Evolutionary conservation across 2,797 vertebrate genomes (phyloP), one percentile per base, ranked within the genome.

Genomic region (Muscicapa comitata): DNA sequence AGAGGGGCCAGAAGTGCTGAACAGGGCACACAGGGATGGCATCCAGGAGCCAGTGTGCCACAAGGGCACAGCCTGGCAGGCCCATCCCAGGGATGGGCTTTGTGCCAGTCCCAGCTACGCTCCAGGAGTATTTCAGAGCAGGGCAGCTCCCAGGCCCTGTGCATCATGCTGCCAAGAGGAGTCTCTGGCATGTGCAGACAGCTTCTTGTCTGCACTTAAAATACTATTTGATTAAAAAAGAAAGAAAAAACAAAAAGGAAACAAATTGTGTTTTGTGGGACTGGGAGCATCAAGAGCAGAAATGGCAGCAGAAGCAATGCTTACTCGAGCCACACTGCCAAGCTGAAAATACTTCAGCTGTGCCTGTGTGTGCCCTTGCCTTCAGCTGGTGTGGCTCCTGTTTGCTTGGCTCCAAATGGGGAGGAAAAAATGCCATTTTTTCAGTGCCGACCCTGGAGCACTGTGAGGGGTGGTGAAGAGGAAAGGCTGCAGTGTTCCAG

Each of bases 251-350:
- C 2, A 8, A 54, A 70, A 55, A 33, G 7, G 11, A 33, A 71
- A 58, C 17, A 43, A 35, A 7, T 18, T 0, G 0, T 10, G 6
- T 23, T 86, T 54, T 82, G 33, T 26, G 50, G 25, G 24, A 42
- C 21, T 42, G 45, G 48, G 40, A 53, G 33, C 29, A 90, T 40
- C 45, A n/a, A 28, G 40, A 72, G 54, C 21, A 28, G 33, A 55
- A 73, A 50, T 23, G 47, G 73, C 54, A 54, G 59, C 68, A 75
- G 38, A 48, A 71, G 28, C 2, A 1, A 42, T 5, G 40, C 48
- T 43, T 6, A 2, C n/a, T n/a, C 0, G 0, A 63, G 37, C 42
- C 37, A 37, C 0, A 1, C 21, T n/a, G 55, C 24, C 62, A 26
- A 71, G 15, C 33, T 12, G 2, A 31, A 55, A 43, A 10, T 42